phyloP scores from a whole-genome alignment of 1,140 invertebrate species.

The Muscidifurax raptorellus region DNA sequence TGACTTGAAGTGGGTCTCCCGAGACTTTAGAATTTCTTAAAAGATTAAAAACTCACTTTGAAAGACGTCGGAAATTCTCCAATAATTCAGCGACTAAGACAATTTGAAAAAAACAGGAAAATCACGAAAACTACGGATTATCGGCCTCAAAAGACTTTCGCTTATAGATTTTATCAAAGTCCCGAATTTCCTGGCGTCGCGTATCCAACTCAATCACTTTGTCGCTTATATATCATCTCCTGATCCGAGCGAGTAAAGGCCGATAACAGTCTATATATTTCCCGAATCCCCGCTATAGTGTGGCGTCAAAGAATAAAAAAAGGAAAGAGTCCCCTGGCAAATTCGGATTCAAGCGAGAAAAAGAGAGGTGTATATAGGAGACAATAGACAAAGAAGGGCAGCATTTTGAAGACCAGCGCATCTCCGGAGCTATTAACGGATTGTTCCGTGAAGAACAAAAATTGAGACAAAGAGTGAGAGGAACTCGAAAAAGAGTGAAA shows the following conservation, averaged over 20 bases:
- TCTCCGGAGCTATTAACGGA: background rate
- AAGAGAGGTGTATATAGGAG: background rate
- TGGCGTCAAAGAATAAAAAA: background rate
- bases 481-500: too few species aligned
- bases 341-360: background rate
- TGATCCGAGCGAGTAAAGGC: background rate
- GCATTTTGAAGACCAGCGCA: background rate
- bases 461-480: too few species aligned
- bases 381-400: background rate
- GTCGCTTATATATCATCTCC: background rate
- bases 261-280: background rate
- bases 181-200: background rate
- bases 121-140: background rate
- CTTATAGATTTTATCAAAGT: conserved; percentile 22
- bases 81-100: background rate
- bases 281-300: background rate
- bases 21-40: conserved; percentile 3
- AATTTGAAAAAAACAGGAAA: background rate
- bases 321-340: background rate
- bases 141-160: conserved; percentile 18
- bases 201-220: conserved; percentile 29
- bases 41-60: conserved; percentile 16
- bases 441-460: conserved; percentile 59
- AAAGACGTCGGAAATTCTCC: background rate
- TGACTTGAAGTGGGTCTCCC: background rate